Percentiles rank a stretch among this genome's conserved stretches.
Evolutionary conservation across 2,797 vertebrate genomes (phyloP).

Genomic region (Sciaenops ocellatus): DNA sequence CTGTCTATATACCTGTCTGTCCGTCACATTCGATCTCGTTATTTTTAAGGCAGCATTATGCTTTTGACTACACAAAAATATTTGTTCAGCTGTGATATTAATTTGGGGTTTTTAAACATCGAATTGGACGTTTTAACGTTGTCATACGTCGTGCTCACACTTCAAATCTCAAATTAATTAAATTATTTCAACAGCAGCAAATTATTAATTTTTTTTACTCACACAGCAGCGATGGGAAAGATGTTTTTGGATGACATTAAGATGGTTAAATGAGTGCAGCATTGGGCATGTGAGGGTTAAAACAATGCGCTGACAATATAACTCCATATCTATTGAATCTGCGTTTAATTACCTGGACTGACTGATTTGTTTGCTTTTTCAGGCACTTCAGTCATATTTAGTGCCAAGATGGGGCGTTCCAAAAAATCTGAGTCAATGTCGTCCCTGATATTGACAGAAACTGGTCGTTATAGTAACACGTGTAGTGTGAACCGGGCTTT

Average conservation of each 20-base stretch:
- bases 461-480: not conserved
- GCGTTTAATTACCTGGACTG: not conserved
- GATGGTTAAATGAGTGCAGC: not conserved
- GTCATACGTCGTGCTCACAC: not conserved
- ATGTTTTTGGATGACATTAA: not conserved
- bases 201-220: no score
- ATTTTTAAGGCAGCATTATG: not conserved
- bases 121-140: not conserved
- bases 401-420: not conserved
- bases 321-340: not conserved
- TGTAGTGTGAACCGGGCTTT: not conserved
- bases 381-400: not conserved
- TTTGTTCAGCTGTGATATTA: not conserved
- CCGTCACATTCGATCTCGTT: not conserved
- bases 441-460: not conserved
- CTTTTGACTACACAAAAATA: not conserved
- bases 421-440: not conserved
- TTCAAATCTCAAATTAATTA: fast-evolving
- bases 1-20: not conserved
- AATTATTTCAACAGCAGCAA: not conserved
- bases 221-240: no score
- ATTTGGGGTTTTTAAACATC: not conserved
- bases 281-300: not conserved
- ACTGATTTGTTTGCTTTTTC: not conserved
- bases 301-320: not conserved